Evolutionary conservation across 2,888 invertebrate species (phyloP).

Genomic region (Ormyrus pomaceus): DNA sequence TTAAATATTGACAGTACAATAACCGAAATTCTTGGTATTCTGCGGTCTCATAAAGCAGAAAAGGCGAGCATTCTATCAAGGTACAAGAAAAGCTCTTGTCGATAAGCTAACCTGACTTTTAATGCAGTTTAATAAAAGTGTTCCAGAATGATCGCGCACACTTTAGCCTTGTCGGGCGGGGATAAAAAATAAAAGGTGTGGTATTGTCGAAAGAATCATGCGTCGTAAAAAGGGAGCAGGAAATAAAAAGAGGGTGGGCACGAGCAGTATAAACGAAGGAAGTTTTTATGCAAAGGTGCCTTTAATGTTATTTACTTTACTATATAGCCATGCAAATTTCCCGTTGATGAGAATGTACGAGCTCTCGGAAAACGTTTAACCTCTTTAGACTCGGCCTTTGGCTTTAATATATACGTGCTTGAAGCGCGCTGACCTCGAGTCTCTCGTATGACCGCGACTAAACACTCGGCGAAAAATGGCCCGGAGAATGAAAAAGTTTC

Average conservation of each 20-base stretch:
- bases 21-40: too few relatives aligned
- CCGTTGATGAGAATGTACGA: conserved; percentile 67
- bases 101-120: conserved; percentile 10
- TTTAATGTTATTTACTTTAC: conserved; percentile 67
- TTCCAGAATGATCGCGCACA: not conserved
- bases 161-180: not conserved
- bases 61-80: not conserved
- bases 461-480: conserved; percentile 29
- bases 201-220: conserved; percentile 35
- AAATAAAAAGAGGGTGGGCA: conserved; percentile 1
- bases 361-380: conserved; percentile 61
- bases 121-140: conserved; percentile 46
- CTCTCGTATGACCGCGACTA: not conserved
- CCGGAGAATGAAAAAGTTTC: conserved; percentile 31
- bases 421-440: not conserved
- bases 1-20: too few relatives aligned
- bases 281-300: conserved; percentile 42
- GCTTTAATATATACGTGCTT: conserved; percentile 48
- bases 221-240: conserved; percentile 14
- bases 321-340: conserved; percentile 66
- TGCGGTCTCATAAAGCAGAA: not conserved
- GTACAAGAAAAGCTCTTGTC: conserved; percentile 30
- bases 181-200: conserved; percentile 33
- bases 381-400: conserved; percentile 48
- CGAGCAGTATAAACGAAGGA: conserved; percentile 1